Percentiles rank a stretch among this genome's conserved stretches.
Evolutionary conservation across 1,140 invertebrate genomes (phyloP).

Genomic region (Trichonephila clavata): DNA sequence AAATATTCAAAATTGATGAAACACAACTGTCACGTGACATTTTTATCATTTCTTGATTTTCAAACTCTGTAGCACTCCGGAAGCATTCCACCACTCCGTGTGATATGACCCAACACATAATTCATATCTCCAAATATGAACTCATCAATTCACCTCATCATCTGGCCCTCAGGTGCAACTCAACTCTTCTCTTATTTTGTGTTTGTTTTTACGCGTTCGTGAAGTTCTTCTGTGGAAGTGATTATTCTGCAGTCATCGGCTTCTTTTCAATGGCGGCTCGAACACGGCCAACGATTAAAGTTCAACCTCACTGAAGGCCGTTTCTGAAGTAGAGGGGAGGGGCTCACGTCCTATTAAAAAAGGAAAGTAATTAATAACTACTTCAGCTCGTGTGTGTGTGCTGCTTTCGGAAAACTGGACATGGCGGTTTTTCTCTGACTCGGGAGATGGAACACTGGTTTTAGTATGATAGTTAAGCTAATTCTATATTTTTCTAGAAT

Average conservation of each 20-base stretch:
- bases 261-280: not conserved
- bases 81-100: not conserved
- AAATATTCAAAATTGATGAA: not conserved
- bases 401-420: constrained; percentile 15
- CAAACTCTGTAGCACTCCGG: not conserved
- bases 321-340: constrained; percentile 33
- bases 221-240: not conserved
- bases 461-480: not conserved
- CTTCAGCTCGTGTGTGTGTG: constrained; percentile 4
- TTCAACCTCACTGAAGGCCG: constrained; percentile 15
- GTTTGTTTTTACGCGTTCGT: not conserved
- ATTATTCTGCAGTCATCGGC: not conserved
- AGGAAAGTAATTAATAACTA: constrained; percentile 63
- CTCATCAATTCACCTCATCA: constrained; percentile 26
- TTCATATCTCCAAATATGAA: constrained; percentile 25
- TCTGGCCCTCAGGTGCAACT: constrained; percentile 1
- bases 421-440: not conserved
- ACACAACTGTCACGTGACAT: not conserved
- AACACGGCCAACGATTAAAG: constrained; percentile 35
- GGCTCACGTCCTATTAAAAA: constrained; percentile 52
- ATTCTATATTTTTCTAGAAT: not conserved
- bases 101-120: constrained; percentile 6
- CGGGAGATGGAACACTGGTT: not conserved
- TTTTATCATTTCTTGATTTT: constrained; percentile 23
- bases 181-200: constrained; percentile 9